Evolutionary conservation across 2,797 vertebrate genomes (phyloP), one percentile per base, ranked within the genome.

Genomic region (Macropodus opercularis): DNA sequence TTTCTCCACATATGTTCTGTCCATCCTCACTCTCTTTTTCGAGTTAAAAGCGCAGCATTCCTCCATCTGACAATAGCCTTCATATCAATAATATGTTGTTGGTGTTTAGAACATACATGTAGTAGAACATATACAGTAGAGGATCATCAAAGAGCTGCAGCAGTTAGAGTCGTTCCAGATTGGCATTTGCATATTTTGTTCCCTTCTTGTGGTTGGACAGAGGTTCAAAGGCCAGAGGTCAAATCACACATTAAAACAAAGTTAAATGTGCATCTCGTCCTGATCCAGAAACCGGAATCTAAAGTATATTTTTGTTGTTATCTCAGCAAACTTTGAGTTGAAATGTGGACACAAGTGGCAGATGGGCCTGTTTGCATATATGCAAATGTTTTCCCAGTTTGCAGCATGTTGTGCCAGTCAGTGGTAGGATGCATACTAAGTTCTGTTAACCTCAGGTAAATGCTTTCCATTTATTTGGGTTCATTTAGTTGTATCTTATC

Each of bases 311-410:
- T 29, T 52, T 53, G 47, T 53, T 55, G 17, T 65, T 5, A 54
- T 67, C 49, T 66, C n/a, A 27, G 43, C 68, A 63, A 56, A 50
- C 50, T 44, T 51, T 52, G 27, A 36, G 18, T n/a, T 59, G 18
- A 69, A 69, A 63, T 50, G 62, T 72, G 63, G 62, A 51, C 40
- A 72, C 62, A 63, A 66, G 43, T 48, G 67, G 62, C 81, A 86
- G 81, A 86, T 87, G 84, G 76, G 39, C 69, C 64, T 47, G 23
- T 86, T 85, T 85, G 77, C 72, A 87, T 80, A 72, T 63, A 85
- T 84, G 72, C 53, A 77, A 82, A 85, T 85, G n/a, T 40, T 18
- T 51, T 59, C 63, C 63, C 48, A 27, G 23, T 77, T 69, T 79
- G 54, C 65, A 44, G 36, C 52, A 22, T 17, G 22, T 21, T 75